phyloP scores from a whole-genome alignment of 2,797 vertebrate genomes.

The Falco cherrug region DNA sequence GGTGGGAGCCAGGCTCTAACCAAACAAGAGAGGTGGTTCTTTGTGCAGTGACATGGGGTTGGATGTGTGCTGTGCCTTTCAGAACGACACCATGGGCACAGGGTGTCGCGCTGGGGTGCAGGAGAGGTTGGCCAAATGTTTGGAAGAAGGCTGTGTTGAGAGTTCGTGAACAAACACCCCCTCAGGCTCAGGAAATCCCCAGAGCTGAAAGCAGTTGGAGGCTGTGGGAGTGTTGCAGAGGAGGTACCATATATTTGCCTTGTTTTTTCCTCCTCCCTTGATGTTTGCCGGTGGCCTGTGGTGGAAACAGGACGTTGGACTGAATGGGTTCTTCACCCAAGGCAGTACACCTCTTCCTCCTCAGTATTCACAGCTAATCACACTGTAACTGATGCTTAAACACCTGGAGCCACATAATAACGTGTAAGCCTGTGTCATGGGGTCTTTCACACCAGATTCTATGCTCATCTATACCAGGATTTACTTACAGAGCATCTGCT shows the following conservation, averaged over 20 bases:
- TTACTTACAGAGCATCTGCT: not conserved
- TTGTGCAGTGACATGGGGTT: accelerated
- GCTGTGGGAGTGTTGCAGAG: not conserved
- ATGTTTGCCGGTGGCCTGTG: not conserved
- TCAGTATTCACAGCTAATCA: not conserved
- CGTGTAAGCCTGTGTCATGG: not conserved
- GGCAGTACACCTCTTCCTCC: not conserved
- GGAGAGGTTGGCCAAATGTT: not conserved
- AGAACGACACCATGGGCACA: not conserved
- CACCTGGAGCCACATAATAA: not conserved
- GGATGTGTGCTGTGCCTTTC: not conserved
- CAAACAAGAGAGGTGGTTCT: not conserved
- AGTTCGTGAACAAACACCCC: not conserved
- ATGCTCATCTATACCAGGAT: not conserved
- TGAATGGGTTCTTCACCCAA: not conserved
- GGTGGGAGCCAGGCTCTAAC: not conserved
- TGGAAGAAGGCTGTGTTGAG: not conserved
- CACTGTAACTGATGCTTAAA: not conserved
- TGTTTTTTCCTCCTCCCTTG: constrained; percentile 9
- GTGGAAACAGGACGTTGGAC: not conserved
- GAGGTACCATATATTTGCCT: not conserved
- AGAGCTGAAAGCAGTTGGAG: not conserved
- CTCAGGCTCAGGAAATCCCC: not conserved
- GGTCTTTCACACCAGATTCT: not conserved
- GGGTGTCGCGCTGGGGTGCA: not conserved